phyloP scores from a whole-genome alignment of 2,113 vertebrate genomes.

The Dromiciops gliroides region DNA sequence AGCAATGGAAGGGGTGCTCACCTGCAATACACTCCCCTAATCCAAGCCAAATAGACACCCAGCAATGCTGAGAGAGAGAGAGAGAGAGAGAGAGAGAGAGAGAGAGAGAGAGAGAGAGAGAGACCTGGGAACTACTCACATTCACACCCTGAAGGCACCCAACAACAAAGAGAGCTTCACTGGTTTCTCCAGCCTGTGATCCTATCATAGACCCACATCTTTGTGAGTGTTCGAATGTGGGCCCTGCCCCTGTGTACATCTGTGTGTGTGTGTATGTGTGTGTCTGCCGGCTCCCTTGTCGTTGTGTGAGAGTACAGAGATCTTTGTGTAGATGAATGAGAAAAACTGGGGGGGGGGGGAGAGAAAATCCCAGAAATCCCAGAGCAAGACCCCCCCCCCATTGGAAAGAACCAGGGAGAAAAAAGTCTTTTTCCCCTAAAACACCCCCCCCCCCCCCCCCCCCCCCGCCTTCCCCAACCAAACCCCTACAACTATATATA shows the following conservation, averaged over 20 bases:
- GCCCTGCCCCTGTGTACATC: constrained; percentile 54
- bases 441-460: neutral
- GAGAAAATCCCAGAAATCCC: too few species aligned
- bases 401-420: neutral
- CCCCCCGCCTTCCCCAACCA: neutral
- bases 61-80: neutral
- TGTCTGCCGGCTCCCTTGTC: neutral
- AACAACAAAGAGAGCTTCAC: constrained; percentile 73
- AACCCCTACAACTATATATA: constrained; percentile 32
- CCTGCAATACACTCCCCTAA: neutral
- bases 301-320: constrained; percentile 5
- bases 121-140: constrained; percentile 68
- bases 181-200: constrained; percentile 74
- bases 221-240: constrained; percentile 59
- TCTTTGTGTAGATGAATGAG: constrained; percentile 38
- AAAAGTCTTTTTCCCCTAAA: neutral
- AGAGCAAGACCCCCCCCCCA: neutral
- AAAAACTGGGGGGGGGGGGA: constrained; percentile 11
- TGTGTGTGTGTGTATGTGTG: constrained; percentile 60
- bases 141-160: constrained; percentile 73
- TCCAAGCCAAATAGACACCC: neutral
- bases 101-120: constrained; percentile 2
- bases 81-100: too few species aligned
- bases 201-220: constrained; percentile 70
- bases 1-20: neutral